Evolutionary conservation across 2,888 invertebrate species (phyloP), one percentile per base, ranked within the genome.

Genomic region (Xylota segnis): DNA sequence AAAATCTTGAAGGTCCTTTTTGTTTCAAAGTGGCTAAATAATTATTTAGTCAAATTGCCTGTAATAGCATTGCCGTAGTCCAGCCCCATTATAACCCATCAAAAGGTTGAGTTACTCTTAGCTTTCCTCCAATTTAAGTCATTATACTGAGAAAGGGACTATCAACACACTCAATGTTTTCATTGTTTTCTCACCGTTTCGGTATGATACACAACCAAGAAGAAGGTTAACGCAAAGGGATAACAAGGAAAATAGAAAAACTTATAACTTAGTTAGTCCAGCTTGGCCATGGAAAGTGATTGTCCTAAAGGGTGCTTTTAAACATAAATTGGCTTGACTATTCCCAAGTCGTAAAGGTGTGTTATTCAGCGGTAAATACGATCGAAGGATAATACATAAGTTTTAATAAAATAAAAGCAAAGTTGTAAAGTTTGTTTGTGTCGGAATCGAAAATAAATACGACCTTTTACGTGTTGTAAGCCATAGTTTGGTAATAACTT

Each of bases 231-330:
- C 18, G 29, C 23, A 54, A 63, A 74, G 18, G 40, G 43, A 63
- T 74, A 74, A 45, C 45, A 75, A 65, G 75, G 47, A 37, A 54
- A 75, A 65, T 75, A 56, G 65, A 56, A 75, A 74, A 75, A 75
- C 65, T 75, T 75, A 47, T 75, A 56, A 75, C 65, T 65, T 34
- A 23, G 54, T 65, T 75, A 74, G 40, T 18, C 43, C 18, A 45
- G 7, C 37, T 32, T n/a, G 23, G 23, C 23, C 50, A 43, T 32
- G 23, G 56, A 58, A 63, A 75, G 52, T 75, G 56, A 56, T 66
- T 65, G 45, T 58, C 56, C 54, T 65, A 12, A 54, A 54, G 54
- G 56, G 32, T 52, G 43, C 50, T 43, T 56, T 65, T 18, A n/a
- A 66, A 34, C 23, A 47, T 65, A 75, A 75, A 75, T 65, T 65